Evolutionary conservation across 2,888 invertebrate species (phyloP).

Genomic region (Eurytoma adleriae): DNA sequence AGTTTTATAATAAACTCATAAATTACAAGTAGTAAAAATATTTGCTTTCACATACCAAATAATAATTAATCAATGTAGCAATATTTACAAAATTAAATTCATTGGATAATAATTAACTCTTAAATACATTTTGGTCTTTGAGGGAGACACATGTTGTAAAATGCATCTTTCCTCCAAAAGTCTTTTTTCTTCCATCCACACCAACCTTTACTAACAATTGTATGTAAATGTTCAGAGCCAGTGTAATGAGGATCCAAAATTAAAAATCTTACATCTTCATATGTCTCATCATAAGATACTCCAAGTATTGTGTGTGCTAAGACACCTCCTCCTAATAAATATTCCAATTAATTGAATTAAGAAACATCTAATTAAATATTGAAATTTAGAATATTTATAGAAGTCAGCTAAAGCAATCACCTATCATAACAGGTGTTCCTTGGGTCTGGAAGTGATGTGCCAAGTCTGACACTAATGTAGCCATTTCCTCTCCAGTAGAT

Average conservation of each 20-base stretch:
- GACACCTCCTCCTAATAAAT: constrained; percentile 90
- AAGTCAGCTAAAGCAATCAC: constrained; percentile 75
- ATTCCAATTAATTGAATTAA: constrained; percentile 8
- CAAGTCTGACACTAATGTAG: constrained; percentile 87
- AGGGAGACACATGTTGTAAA: constrained; percentile 98
- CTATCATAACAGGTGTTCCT: constrained; percentile 99
- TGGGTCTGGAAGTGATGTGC: constrained; percentile 93
- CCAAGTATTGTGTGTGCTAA: constrained; percentile 98
- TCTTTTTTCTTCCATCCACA: constrained; percentile 97
- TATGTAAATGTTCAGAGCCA: constrained; percentile 88
- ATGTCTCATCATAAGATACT: constrained; percentile 88
- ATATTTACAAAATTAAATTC: too few relatives aligned
- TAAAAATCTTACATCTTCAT: constrained; percentile 91
- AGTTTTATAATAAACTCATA: neutral
- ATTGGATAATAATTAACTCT: neutral
- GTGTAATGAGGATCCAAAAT: constrained; percentile 99
- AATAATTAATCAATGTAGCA: constrained; percentile 12
- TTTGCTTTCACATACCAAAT: constrained; percentile 38
- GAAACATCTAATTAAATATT: constrained; percentile 6
- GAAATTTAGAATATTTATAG: neutral
- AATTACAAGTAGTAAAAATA: constrained; percentile 23
- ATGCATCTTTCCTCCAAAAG: constrained; percentile 97
- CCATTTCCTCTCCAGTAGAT: constrained; percentile 90
- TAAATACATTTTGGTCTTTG: constrained; percentile 78
- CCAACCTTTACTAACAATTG: constrained; percentile 91